phyloP scores from a whole-genome alignment of 2,797 vertebrate species.

The Peromyscus nudipes region DNA sequence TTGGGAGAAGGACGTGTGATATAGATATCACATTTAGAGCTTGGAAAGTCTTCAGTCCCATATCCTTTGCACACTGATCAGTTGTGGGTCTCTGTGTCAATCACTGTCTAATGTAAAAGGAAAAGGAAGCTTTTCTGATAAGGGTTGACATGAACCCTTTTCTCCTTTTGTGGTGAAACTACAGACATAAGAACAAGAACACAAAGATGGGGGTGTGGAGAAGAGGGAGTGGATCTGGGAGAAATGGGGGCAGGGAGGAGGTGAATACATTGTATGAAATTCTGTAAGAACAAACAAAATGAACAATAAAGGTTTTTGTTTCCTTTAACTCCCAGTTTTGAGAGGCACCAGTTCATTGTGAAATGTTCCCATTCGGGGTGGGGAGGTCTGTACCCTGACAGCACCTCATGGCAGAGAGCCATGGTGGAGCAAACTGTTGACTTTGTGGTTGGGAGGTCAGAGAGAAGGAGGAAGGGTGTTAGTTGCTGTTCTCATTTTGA shows the following conservation, averaged over 20 bases:
- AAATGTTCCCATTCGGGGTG: not conserved
- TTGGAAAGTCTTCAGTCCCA: not conserved
- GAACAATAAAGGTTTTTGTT: not conserved
- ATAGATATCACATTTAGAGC: not conserved
- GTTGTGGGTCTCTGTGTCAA: not conserved
- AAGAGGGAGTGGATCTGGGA: no score
- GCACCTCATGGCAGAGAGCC: not conserved
- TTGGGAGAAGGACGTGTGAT: not conserved
- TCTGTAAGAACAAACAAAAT: not conserved
- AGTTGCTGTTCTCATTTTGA: not conserved
- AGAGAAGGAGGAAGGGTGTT: not conserved
- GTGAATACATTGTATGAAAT: not conserved
- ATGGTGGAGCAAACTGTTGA: not conserved
- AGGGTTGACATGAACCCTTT: not conserved
- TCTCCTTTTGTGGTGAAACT: not conserved
- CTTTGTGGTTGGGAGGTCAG: not conserved
- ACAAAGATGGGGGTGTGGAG: not conserved
- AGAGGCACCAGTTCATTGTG: not conserved
- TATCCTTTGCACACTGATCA: not conserved
- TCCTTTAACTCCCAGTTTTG: not conserved
- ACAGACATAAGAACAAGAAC: not conserved
- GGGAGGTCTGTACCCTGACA: not conserved
- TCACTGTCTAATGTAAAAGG: not conserved
- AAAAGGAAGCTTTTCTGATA: not conserved
- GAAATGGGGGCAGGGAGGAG: not conserved